These are phyloP conservation scores for Mastomys natalensis DNA, from an alignment of 2,113 vertebrate species.

Conservation along the genomic window DNA sequence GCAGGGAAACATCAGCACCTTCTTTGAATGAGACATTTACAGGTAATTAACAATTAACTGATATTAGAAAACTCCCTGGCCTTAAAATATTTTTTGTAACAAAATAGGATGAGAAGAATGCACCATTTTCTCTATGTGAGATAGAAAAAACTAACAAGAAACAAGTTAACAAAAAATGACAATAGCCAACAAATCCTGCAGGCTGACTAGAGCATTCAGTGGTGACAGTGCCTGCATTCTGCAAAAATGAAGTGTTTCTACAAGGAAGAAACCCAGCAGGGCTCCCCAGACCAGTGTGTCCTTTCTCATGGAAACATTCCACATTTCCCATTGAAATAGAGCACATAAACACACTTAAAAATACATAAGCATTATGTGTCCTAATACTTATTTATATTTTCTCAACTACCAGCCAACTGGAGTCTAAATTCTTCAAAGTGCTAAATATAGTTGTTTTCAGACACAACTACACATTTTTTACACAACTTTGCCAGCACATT, in stretches of 20 bases:
- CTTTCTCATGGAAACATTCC: background rate
- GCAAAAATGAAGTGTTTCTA: background rate
- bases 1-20: constrained; percentile 17
- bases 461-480: background rate
- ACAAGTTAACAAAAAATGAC: background rate
- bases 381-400: constrained; percentile 38
- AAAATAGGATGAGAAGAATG: background rate
- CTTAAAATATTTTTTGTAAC: constrained; percentile 26
- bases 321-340: constrained; percentile 5
- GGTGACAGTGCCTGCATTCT: accelerated
- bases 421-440: constrained; percentile 9
- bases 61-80: constrained; percentile 42
- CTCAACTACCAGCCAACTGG: constrained; percentile 21
- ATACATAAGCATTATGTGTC: background rate
- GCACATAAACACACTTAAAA: background rate
- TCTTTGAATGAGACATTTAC: constrained; percentile 53
- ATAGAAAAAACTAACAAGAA: background rate
- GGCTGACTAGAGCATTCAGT: background rate
- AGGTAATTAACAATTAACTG: constrained; percentile 64
- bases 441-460: constrained; percentile 8
- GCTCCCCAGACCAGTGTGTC: background rate
- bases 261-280: background rate
- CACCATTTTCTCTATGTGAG: constrained; percentile 10
- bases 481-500: background rate
- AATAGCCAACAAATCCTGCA: background rate